phyloP scores from a whole-genome alignment of 1,140 invertebrate genomes.

The Polypedilum pembai region DNA sequence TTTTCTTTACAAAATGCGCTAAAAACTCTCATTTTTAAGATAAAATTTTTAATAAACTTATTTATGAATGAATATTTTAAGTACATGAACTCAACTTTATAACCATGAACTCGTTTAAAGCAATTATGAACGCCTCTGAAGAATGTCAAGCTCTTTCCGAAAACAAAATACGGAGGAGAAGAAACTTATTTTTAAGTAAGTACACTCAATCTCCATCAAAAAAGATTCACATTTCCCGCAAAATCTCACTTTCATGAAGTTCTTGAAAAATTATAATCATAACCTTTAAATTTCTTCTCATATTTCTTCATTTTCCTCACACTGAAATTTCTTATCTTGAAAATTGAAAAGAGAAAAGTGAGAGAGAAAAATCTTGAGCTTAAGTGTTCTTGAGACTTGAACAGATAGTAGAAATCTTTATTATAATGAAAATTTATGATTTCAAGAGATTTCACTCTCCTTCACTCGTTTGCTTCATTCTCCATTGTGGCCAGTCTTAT shows the following conservation, averaged over 20 bases:
- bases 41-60: too few relatives aligned
- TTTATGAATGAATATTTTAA: too few relatives aligned
- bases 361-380: background rate
- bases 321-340: constrained; percentile 2
- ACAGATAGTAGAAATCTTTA: background rate
- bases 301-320: background rate
- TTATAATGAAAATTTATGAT: constrained; percentile 26
- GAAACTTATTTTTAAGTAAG: too few relatives aligned
- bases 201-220: background rate
- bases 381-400: background rate
- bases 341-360: background rate
- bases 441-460: background rate
- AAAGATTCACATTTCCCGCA: background rate
- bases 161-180: too few relatives aligned
- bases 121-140: too few relatives aligned
- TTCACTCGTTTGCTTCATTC: background rate
- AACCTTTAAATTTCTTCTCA: background rate
- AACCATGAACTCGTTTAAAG: too few relatives aligned
- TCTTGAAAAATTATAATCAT: background rate
- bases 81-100: too few relatives aligned
- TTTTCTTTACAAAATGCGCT: too few relatives aligned
- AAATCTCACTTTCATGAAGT: background rate
- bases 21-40: too few relatives aligned
- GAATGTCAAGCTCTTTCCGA: too few relatives aligned
- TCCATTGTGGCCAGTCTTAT: background rate